Evolutionary conservation across 1,140 invertebrate genomes (phyloP).

Genomic region (Teleopsis dalmanni): DNA sequence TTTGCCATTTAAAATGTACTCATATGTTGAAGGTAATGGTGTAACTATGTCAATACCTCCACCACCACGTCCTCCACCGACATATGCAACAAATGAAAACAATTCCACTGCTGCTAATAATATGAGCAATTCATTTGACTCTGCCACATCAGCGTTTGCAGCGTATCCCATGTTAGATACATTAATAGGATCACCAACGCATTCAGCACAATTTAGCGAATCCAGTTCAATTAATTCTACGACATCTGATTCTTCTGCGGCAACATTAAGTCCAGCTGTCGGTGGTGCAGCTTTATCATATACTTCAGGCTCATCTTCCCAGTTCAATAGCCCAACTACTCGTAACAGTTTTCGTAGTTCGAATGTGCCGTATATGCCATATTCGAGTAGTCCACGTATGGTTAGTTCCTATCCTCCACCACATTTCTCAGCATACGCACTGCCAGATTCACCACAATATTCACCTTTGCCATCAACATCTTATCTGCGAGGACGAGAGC

Average conservation of each 20-base stretch:
- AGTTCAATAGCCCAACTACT: slow-evolving; percentile 31
- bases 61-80: slow-evolving; percentile 21
- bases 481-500: slow-evolving; percentile 3
- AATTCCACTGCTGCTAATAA: slow-evolving; percentile 21
- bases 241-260: slow-evolving; percentile 33
- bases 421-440: slow-evolving; percentile 27
- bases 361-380: slow-evolving; percentile 37
- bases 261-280: slow-evolving; percentile 33
- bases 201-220: slow-evolving; percentile 32
- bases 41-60: slow-evolving; percentile 12
- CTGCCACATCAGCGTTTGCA: slow-evolving; percentile 9
- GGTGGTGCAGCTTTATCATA: slow-evolving; percentile 25
- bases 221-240: slow-evolving; percentile 37
- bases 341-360: slow-evolving; percentile 25
- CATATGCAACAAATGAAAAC: slow-evolving; percentile 9
- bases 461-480: slow-evolving; percentile 17
- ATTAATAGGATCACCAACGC: slow-evolving; percentile 39
- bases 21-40: slow-evolving; percentile 21
- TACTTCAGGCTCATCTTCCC: slow-evolving; percentile 29
- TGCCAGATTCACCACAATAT: slow-evolving; percentile 31
- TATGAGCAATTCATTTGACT: slow-evolving; percentile 19
- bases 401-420: slow-evolving; percentile 33
- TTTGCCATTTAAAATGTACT: slow-evolving; percentile 36
- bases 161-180: slow-evolving; percentile 33
- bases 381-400: slow-evolving; percentile 36